phyloP scores from a whole-genome alignment of 2,888 invertebrate genomes.

The Caenorhabditis sp. region DNA sequence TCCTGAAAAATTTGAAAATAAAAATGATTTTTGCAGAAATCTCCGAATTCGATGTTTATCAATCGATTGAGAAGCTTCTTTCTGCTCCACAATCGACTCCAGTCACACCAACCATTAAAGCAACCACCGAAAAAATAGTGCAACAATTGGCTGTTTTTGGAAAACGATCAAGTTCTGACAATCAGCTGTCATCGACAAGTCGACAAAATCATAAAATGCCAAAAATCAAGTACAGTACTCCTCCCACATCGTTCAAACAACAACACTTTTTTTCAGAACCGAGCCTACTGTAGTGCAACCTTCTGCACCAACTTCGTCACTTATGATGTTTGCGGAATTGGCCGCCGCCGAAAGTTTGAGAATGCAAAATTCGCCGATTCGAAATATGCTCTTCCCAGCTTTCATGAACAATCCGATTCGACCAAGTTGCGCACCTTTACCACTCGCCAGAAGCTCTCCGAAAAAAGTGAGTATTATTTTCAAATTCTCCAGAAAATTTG shows the following conservation, averaged over 20 bases:
- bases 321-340: slow-evolving; percentile 53
- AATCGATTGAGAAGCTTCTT: slow-evolving; percentile 42
- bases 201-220: slow-evolving; percentile 37
- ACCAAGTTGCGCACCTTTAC: slow-evolving; percentile 16
- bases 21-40: background rate
- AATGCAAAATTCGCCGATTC: slow-evolving; percentile 8
- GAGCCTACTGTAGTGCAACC: background rate
- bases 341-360: slow-evolving; percentile 28
- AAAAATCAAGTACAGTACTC: slow-evolving; percentile 40
- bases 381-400: slow-evolving; percentile 4
- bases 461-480: background rate
- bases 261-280: background rate
- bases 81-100: slow-evolving; percentile 10
- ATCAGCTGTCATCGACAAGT: slow-evolving; percentile 15
- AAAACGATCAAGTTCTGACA: slow-evolving; percentile 44
- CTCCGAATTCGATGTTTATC: background rate
- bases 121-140: slow-evolving; percentile 9
- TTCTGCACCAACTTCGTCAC: slow-evolving; percentile 6
- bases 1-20: background rate
- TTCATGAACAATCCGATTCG: slow-evolving; percentile 3
- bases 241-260: no score
- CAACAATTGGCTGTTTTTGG: slow-evolving; percentile 39
- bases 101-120: background rate
- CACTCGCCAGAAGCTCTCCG: background rate
- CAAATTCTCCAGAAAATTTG: slow-evolving; percentile 15